Evolutionary conservation across 2,113 vertebrate species (phyloP).

Genomic region (Crotalus viridis): DNA sequence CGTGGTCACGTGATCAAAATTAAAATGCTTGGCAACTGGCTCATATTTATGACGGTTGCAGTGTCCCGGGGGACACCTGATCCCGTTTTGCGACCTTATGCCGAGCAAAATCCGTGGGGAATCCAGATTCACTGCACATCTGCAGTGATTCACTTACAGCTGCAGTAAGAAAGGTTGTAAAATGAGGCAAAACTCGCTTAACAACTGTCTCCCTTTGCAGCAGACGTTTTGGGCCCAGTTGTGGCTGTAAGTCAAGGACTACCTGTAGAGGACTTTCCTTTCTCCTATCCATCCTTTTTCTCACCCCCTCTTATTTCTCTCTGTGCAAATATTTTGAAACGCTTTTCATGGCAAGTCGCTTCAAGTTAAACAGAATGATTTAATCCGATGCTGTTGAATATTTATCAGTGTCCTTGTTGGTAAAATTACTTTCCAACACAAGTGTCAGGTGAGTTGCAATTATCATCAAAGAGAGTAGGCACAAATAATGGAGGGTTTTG

Average conservation of each 20-base stretch:
- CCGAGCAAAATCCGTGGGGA: neutral
- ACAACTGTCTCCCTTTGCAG: neutral
- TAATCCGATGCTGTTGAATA: constrained; percentile 45
- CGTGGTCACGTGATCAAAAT: too few relatives aligned
- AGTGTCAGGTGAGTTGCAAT: constrained; percentile 60
- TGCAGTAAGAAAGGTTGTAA: neutral
- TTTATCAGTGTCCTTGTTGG: constrained; percentile 56
- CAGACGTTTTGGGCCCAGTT: neutral
- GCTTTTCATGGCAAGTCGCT: constrained; percentile 39
- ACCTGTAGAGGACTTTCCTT: constrained; percentile 9
- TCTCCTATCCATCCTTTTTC: neutral
- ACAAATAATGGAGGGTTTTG: constrained; percentile 48
- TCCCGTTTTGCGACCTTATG: too few relatives aligned
- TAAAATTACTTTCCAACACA: constrained; percentile 50
- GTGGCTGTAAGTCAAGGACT: neutral
- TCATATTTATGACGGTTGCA: too few relatives aligned
- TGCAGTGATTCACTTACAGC: neutral
- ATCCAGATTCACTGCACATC: neutral
- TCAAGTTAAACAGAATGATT: constrained; percentile 54
- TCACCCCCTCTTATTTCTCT: constrained; percentile 13
- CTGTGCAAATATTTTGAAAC: constrained; percentile 52
- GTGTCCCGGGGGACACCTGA: too few relatives aligned
- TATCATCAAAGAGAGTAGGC: constrained; percentile 60
- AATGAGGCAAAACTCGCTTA: neutral
- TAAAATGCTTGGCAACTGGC: too few relatives aligned